Evolutionary conservation across 1,140 invertebrate genomes (phyloP), one percentile per base, ranked within the genome.

Genomic region (Achatina immaculata): DNA sequence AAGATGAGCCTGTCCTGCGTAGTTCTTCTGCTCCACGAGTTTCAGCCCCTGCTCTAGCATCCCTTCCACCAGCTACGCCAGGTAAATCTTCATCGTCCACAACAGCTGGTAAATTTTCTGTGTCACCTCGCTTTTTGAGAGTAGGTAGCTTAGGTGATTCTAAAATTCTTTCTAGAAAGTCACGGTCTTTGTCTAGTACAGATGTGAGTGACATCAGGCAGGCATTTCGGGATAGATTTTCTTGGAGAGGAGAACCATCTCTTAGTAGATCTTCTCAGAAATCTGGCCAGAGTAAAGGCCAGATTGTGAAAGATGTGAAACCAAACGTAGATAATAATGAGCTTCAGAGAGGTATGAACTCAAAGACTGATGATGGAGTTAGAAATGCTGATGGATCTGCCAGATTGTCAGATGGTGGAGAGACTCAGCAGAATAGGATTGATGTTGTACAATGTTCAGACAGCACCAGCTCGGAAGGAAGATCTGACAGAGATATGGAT

Each of bases 101-200:
- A 40, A 42, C 58, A 3, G 40, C 28, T 4, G 21, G n/a, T 14
- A 48, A 55, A 71, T 80, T 36, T 66, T 51, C 38, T 40, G 45
- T 24, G 31, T 40, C 76, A 1, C 62, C 76, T 14, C 48, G 74
- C 19, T 38, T 68, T 38, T 9, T 68, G 36, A 66, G 43, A 48
- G 40, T 14, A 6, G 55, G 74, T 11, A 11, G 31, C 6, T 3
- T 66, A 3, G 38, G 65, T 14, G 43, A 45, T 40, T 34, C 55
- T 21, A 66, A 72, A 80, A 31, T 66, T 19, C 21, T 80, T 7
- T 71, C 78, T 66, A 40, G 40, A n/a, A 80, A 80, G 62, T 80
- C 78, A 6, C 11, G 78, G 38, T 80, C 78, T 0, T 58, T 80
- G 21, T 80, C 78, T 1, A 80, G 38, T 38, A 48, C 45, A 6